phyloP scores from a whole-genome alignment of 2,888 invertebrate species.

The Ametastegia equiseti region DNA sequence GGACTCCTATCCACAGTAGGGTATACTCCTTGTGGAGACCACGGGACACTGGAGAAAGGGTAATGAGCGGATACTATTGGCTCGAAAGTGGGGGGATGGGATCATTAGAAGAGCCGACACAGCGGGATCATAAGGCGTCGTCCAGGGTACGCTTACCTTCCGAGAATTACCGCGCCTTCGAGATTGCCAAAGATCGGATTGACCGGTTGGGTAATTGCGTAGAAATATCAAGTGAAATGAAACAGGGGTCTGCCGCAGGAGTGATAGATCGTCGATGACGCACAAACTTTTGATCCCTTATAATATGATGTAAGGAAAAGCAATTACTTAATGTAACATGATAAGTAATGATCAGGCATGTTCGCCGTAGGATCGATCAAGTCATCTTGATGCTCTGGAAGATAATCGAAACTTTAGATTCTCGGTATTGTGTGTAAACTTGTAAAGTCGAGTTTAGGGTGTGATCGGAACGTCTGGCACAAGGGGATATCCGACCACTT shows the following conservation, averaged over 20 bases:
- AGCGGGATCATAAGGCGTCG: conserved; percentile 41
- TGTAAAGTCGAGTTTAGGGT: neutral
- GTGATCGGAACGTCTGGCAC: neutral
- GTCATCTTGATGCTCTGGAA: neutral
- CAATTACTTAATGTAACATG: conserved; percentile 32
- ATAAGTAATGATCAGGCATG: conserved; percentile 14
- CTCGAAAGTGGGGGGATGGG: conserved; percentile 32
- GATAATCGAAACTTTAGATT: neutral
- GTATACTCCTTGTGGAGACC: neutral
- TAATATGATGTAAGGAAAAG: conserved; percentile 17
- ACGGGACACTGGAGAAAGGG: conserved; percentile 34
- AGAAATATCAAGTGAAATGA: conserved; percentile 14
- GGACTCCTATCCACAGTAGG: conserved; percentile 2
- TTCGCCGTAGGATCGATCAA: conserved; percentile 17
- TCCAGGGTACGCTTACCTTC: conserved; percentile 33
- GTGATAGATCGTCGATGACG: conserved; percentile 27
- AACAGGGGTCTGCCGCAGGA: conserved; percentile 6
- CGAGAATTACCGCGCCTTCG: conserved; percentile 19
- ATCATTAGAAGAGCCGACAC: conserved; percentile 46
- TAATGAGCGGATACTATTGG: conserved; percentile 41
- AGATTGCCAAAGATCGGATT: conserved; percentile 42
- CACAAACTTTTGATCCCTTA: neutral
- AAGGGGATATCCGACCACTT: conserved; percentile 4
- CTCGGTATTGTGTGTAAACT: neutral
- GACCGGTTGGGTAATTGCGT: conserved; percentile 24